Conservation (phyloP, 2,113 vertebrate genomes). For the Pteronura brasiliensis region DNA sequence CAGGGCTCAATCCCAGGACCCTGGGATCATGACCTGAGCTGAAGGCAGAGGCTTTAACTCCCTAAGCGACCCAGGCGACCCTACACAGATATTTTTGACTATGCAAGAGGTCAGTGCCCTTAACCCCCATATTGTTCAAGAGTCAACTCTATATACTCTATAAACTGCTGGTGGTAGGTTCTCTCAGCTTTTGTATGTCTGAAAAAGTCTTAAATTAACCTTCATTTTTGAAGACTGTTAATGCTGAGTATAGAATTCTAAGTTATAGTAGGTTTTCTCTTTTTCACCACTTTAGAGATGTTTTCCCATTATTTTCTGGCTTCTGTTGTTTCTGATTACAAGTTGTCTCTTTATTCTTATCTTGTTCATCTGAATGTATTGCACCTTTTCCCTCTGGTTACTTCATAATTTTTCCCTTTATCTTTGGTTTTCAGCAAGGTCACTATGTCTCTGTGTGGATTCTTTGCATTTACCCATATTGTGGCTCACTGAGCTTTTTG, state of each 20-base stretch:
- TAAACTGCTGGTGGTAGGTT: background rate
- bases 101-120: background rate
- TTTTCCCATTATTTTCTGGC: background rate
- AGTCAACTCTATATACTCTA: background rate
- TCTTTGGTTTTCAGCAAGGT: background rate
- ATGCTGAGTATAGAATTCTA: background rate
- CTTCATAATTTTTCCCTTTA: background rate
- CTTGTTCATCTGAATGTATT: background rate
- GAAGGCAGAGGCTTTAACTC: too few species aligned
- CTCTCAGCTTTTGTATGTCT: background rate
- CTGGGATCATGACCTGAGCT: too few species aligned
- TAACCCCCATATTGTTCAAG: background rate
- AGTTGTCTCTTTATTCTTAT: background rate
- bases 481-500: background rate
- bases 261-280: background rate
- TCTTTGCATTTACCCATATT: background rate
- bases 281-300: background rate
- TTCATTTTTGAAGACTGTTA: background rate
- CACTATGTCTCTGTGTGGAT: background rate
- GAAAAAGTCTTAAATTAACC: background rate
- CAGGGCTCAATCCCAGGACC: too few species aligned
- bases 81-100: background rate
- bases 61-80: too few species aligned
- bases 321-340: background rate
- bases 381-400: background rate